Evolutionary conservation across 2,888 invertebrate genomes (phyloP), one percentile per base, ranked within the genome.

Genomic region (Scaptomyza polygonia): DNA sequence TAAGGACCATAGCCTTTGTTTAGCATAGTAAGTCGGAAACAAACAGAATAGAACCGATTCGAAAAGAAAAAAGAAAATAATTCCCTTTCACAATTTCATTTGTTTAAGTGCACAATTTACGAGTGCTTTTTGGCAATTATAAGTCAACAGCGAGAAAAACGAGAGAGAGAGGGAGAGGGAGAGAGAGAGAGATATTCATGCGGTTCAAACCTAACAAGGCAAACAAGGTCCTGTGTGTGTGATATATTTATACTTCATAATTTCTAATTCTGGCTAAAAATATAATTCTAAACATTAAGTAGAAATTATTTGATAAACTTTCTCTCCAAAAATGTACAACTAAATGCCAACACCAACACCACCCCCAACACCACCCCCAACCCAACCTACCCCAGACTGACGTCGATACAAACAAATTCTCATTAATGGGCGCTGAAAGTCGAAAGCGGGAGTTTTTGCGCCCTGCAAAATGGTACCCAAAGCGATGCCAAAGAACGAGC

Each of bases 231-330:
- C 66, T 69, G 67, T 45, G 68, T 72, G 56, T 77, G 71, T 76
- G 82, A 87, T 81, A 75, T 77, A 86, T 88, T 85, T 77, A 86
- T 88, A 83, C 74, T 78, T 86, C 88, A 88, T 89, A 87, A 88
- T 81, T 88, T 78, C 84, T 82, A 84, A 87, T 86, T 87, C 80
- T 65, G 47, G 66, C 79, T 67, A 78, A 88, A 87, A 88, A 89
- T 39, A 14, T 88, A 88, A 88, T 90, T 90, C 79, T 86, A 82
- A 88, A 77, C 85, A 81, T 88, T 90, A 89, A 90, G 90, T 89
- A 90, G 87, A 90, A 90, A 81, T 89, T 90, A 90, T 90, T 80
- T 87, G 82, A 75, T 80, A 89, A 89, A 90, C 77, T 90, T 90
- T 88, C 82, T 36, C 14, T 9, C 16, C 52, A 69, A 72, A 88